Base-by-base conservation (phyloP, 2,113 vertebrate genomes). In the Eidolon helvum region DNA sequence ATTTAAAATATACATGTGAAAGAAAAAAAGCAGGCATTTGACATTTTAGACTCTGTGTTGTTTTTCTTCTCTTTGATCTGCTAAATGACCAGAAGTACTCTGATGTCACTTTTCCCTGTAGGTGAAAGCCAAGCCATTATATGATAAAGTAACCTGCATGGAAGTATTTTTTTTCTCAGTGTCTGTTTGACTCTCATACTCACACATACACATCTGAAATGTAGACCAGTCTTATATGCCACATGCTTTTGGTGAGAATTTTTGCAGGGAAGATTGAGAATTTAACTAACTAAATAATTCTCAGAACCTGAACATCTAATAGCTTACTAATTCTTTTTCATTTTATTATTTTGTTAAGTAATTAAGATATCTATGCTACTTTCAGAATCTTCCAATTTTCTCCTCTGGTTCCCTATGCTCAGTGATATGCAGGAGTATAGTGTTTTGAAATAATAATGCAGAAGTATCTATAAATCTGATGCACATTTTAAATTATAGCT, bases 1-100 rank as follows among this genome's bases (percentile, higher is more conserved):
- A 97, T 97, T 97, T 96, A 68, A 95, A 96, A 97, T 91, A 92
- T 94, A 94, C 68, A 97, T 94, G 88, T 95, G 86, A 88, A 78
- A 48, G 69, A 43, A 55, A 97, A 97, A 90, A 97, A 86, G 12
- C 55, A 93, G 91, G 82, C 86, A 77, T 95, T 72, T 93, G 72
- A 91, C 72, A 93, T 96, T 94, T 86, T 78, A 96, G 48, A 89
- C 78, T 92, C 71, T 93, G 55, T 95, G 30, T 68, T 97, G 63
- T 95, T 91, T 97, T 95, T 65, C 85, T 96, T 95, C 35, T 88
- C 95, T 93, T 97, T 97, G 89, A 96, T 96, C 88, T 98, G 45
- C n/a, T 63, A 93, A 96, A 43, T 57, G 65, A 69, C 50, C 71
- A 96, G 72, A 96, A 93, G 74, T 74, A 94, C 28, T 95, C 10